Evolutionary conservation across 2,113 vertebrate genomes (phyloP).

Genomic region (Phainopepla nitens): DNA sequence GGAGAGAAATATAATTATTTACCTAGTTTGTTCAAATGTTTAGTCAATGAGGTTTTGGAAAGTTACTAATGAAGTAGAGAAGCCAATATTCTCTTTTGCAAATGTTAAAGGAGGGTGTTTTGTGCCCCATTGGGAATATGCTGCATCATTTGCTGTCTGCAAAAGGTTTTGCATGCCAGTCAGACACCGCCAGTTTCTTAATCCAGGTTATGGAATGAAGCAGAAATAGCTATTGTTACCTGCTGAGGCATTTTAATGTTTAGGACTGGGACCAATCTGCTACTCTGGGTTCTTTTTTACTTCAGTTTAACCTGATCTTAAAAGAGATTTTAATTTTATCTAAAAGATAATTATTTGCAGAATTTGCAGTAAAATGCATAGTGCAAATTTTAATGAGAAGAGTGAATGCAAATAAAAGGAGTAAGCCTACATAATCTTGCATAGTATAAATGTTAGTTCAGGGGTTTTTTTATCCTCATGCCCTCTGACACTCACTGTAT

Average conservation of each 20-base stretch:
- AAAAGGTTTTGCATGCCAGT: neutral
- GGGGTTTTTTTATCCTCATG: neutral
- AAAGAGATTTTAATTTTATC: neutral
- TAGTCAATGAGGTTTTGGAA: conserved; percentile 26
- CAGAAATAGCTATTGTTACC: neutral
- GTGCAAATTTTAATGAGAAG: neutral
- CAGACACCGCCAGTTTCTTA: neutral
- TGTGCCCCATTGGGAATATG: neutral
- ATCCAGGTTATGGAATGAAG: neutral
- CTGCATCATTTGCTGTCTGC: neutral
- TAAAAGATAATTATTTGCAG: neutral
- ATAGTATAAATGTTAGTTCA: neutral
- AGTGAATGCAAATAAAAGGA: neutral
- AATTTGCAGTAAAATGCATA: neutral
- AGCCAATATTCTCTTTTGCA: neutral
- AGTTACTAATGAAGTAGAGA: conserved; percentile 13
- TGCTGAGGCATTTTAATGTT: neutral
- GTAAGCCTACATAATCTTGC: neutral
- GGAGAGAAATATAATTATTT: conserved; percentile 3
- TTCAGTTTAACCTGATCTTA: neutral
- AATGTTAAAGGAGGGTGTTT: neutral
- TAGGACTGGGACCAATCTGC: neutral
- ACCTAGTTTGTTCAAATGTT: conserved; percentile 28
- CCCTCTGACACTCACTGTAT: neutral
- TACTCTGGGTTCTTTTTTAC: neutral